A percentile compares a stretch with the other conserved stretches of the same genome.
Evolutionary conservation across 2,888 invertebrate genomes (phyloP).

Genomic region (Cerastis rubricosa): DNA sequence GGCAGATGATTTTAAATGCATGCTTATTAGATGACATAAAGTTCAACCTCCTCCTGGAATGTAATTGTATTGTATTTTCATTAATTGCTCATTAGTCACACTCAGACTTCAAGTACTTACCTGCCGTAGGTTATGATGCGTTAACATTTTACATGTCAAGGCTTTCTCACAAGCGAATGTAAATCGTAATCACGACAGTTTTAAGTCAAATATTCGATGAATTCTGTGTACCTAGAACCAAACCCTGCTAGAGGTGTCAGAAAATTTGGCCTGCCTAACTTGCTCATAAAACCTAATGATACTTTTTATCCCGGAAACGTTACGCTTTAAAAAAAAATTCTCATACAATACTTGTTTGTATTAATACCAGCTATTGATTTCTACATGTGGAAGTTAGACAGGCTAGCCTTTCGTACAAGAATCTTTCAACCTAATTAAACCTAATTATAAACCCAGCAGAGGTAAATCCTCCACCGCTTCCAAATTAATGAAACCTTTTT

Average conservation of each 20-base stretch:
- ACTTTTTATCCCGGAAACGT: background rate
- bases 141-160: slow-evolving; percentile 50
- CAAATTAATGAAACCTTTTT: slow-evolving; percentile 40
- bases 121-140: slow-evolving; percentile 39
- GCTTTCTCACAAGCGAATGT: slow-evolving; percentile 34
- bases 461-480: slow-evolving; percentile 13
- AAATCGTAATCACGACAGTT: slow-evolving; percentile 3
- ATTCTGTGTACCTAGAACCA: slow-evolving; percentile 1
- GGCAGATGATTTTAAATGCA: slow-evolving; percentile 48
- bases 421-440: background rate
- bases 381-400: background rate
- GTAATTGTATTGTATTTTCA: slow-evolving; percentile 51
- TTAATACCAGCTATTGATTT: background rate
- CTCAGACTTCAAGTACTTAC: slow-evolving; percentile 36
- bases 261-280: background rate
- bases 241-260: background rate
- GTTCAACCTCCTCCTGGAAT: slow-evolving; percentile 37
- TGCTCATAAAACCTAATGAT: background rate
- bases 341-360: background rate
- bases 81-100: slow-evolving; percentile 55
- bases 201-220: background rate
- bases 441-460: background rate
- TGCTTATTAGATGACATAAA: slow-evolving; percentile 53
- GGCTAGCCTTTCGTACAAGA: background rate
- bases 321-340: background rate